Base-by-base conservation (phyloP, 2,113 vertebrate species). In the Albula goreensis region DNA sequence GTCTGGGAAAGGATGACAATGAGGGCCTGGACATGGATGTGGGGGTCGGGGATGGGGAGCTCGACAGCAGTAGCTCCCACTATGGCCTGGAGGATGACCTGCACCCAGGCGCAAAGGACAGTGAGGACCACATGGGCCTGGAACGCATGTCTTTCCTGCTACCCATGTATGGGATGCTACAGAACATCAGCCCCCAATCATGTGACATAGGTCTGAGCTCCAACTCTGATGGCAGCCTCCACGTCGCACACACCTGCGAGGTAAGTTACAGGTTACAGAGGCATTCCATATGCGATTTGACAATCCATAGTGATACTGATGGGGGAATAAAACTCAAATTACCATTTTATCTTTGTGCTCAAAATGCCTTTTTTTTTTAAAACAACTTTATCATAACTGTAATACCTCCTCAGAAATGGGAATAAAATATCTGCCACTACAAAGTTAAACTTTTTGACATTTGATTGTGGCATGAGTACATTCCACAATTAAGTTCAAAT, bases 211-310 rank as follows among this genome's bases (percentile, higher is more conserved):
- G 12, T 74, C 31, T 83, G 4, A 83, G 88, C 8, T 87, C 83
- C 53, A 91, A 87, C 57, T 88, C 88, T 0, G 92, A 89, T 19
- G 91, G 85, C 19, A 90, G 85, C 82, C 90, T 92, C 81, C 84
- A 84, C 83, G 91, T 90, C 0, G 91, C 90, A n/a, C 87, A 86
- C 53, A 94, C 90, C 8, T 95, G 86, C 90, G 93, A 95, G 93
- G 92, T 92, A 25, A 94, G 85, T 50, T 50, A 41, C 5, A 22
- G 50, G 50, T 78, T 60, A 25, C 4, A 17, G 52, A 79, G 41
- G 19, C 4, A 15, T 77, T 50, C 10, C 31, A 41, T 41, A 41
- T 41, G 31, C 31, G 31, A 41, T 41, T 41, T 41, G 31, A 41
- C 31, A 41, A 41, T 41, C 31, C 31, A 41, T 41, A 41, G 31